Evolutionary conservation across 2,113 vertebrate species (phyloP).

Genomic region (Amphiprion ocellaris): DNA sequence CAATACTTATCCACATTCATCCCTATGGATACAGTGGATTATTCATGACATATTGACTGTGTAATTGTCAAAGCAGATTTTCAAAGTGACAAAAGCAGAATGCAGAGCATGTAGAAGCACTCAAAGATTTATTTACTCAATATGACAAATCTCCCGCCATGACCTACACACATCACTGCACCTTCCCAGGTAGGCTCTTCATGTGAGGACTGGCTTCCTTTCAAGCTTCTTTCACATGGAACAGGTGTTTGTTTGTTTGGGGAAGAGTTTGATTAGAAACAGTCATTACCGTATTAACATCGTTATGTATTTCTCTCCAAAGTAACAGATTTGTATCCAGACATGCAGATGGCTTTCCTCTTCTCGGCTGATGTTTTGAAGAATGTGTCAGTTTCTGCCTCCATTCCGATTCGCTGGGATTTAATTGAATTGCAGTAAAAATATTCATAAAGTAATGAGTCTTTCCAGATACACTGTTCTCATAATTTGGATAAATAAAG

Average conservation of each 20-base stretch:
- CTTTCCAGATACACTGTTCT: not conserved
- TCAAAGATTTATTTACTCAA: not conserved
- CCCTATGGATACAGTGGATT: slow-evolving; percentile 42
- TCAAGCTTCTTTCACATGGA: not conserved
- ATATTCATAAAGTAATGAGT: no score
- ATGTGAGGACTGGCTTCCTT: slow-evolving; percentile 6
- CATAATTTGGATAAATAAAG: not conserved
- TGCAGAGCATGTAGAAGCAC: not conserved
- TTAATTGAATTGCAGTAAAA: no score
- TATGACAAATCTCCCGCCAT: not conserved
- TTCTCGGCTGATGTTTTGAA: no score
- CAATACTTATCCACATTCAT: slow-evolving; percentile 40
- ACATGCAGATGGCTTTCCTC: no score
- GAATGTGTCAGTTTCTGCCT: no score
- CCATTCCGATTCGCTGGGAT: no score
- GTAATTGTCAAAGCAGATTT: slow-evolving; percentile 53
- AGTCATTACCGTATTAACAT: not conserved
- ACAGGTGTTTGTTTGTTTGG: not conserved
- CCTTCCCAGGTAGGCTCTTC: not conserved
- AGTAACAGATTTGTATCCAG: no score
- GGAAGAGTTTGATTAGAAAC: not conserved
- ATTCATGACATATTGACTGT: slow-evolving; percentile 46
- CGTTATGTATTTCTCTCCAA: not conserved
- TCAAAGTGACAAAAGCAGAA: slow-evolving; percentile 36
- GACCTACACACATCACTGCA: not conserved